phyloP scores from a whole-genome alignment of 2,888 invertebrate species.

The Coleophora flavipennella region DNA sequence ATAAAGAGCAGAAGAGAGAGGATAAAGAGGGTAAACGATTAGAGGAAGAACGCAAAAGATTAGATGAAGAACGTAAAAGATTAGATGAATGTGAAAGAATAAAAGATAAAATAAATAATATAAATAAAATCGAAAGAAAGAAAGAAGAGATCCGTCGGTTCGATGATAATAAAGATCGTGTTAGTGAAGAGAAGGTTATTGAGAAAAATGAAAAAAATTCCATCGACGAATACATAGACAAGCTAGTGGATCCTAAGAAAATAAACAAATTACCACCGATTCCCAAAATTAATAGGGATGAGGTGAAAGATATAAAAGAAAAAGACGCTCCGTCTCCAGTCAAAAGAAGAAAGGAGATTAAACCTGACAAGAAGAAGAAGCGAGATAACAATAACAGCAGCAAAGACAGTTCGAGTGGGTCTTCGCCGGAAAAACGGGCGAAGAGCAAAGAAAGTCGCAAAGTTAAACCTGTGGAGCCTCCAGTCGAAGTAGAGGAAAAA shows the following conservation, averaged over 20 bases:
- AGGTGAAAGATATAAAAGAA: constrained; percentile 16
- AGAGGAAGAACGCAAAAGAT: constrained; percentile 5
- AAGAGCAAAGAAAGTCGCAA: constrained; percentile 23
- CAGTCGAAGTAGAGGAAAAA: constrained; percentile 19
- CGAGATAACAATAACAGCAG: constrained; percentile 15
- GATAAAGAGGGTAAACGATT: constrained; percentile 7
- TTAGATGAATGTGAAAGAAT: not conserved
- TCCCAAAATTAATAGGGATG: constrained; percentile 42
- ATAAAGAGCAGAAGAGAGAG: constrained; percentile 7
- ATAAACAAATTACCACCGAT: constrained; percentile 60
- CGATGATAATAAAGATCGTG: not conserved
- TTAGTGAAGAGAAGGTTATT: not conserved
- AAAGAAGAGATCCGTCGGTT: not conserved
- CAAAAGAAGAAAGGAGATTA: constrained; percentile 30
- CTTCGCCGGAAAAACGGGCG: constrained; percentile 35
- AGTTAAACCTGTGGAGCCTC: constrained; percentile 19
- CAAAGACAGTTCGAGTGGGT: constrained; percentile 21
- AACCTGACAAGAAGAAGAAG: constrained; percentile 23
- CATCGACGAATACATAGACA: constrained; percentile 29
- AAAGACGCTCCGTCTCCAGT: constrained; percentile 17
- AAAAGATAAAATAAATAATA: no score
- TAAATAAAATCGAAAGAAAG: not conserved
- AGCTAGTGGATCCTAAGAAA: constrained; percentile 36
- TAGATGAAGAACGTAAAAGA: constrained; percentile 7
- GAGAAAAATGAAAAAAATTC: constrained; percentile 8